Percentiles rank a stretch among this genome's conserved stretches.
Evolutionary conservation across 2,113 vertebrate genomes (phyloP).

Genomic region (Parus major): DNA sequence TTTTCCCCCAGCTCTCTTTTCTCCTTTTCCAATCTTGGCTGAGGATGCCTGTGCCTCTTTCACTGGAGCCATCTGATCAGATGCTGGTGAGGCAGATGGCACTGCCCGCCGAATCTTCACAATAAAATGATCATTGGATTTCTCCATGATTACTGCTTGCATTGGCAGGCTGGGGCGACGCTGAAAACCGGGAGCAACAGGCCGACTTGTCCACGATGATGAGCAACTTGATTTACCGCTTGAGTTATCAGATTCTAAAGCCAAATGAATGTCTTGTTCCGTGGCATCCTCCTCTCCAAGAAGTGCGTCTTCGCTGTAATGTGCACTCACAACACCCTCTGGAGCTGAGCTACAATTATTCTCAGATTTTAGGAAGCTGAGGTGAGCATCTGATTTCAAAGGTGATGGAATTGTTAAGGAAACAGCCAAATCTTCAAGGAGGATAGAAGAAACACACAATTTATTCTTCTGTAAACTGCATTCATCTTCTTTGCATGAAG

Average conservation of each 20-base stretch:
- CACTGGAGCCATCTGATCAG: slow-evolving; percentile 19
- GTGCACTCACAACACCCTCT: slow-evolving; percentile 86
- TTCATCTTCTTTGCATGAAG: slow-evolving; percentile 59
- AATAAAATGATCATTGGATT: slow-evolving; percentile 94
- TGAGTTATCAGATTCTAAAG: slow-evolving; percentile 93
- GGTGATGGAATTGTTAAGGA: slow-evolving; percentile 96
- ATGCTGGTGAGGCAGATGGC: slow-evolving; percentile 41
- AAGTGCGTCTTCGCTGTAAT: slow-evolving; percentile 90
- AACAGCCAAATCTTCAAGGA: slow-evolving; percentile 93
- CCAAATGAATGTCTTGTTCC: slow-evolving; percentile 93
- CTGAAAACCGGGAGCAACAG: slow-evolving; percentile 75
- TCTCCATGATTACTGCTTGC: slow-evolving; percentile 96
- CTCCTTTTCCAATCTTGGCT: slow-evolving; percentile 14
- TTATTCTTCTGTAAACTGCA: slow-evolving; percentile 72
- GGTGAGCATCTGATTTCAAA: slow-evolving; percentile 92
- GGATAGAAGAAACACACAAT: slow-evolving; percentile 80
- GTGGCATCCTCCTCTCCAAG: slow-evolving; percentile 91
- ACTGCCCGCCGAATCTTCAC: slow-evolving; percentile 87
- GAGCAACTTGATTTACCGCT: slow-evolving; percentile 84
- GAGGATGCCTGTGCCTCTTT: slow-evolving; percentile 18
- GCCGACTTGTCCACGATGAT: slow-evolving; percentile 64
- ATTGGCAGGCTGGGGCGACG: slow-evolving; percentile 89
- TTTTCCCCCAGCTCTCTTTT: slow-evolving; percentile 1
- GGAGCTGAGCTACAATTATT: slow-evolving; percentile 74
- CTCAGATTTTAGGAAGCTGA: slow-evolving; percentile 89